phyloP scores from a whole-genome alignment of 2,797 vertebrate species.

The Micropoecilia bifurca region DNA sequence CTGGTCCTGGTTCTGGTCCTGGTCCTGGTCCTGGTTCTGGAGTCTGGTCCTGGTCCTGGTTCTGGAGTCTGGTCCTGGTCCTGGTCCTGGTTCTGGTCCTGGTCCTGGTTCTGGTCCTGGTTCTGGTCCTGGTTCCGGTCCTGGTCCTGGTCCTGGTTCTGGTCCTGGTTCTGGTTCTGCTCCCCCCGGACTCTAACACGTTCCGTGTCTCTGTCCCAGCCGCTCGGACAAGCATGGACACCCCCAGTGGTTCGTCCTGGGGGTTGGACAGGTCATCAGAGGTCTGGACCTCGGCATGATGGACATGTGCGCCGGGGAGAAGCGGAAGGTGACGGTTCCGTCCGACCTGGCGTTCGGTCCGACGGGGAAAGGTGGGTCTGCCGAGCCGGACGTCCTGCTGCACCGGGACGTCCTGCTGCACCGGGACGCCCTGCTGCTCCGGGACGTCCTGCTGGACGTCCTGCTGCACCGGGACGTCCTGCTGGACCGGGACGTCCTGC shows the following conservation, averaged over 20 bases:
- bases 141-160: too few species aligned
- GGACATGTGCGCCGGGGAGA: conserved; percentile 95
- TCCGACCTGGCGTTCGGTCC: conserved; percentile 89
- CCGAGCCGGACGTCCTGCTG: background rate
- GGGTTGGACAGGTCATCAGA: conserved; percentile 95
- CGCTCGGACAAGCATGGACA: conserved; percentile 90
- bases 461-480: too few species aligned
- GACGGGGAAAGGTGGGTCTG: conserved; percentile 86
- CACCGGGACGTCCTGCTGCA: background rate
- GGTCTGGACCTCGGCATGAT: conserved; percentile 93
- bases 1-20: too few species aligned
- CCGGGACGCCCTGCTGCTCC: too few species aligned
- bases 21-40: too few species aligned
- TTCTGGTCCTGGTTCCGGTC: too few species aligned
- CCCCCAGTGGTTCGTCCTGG: conserved; percentile 96
- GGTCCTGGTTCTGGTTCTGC: background rate
- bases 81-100: too few species aligned
- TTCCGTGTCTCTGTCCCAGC: conserved; percentile 66
- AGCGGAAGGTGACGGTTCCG: conserved; percentile 90
- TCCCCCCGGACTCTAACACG: background rate
- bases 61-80: too few species aligned
- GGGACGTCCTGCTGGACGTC: too few species aligned
- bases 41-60: background rate
- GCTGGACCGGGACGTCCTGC: too few species aligned
- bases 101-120: too few species aligned